These are phyloP conservation scores for Periophthalmodon schlosseri DNA, from an alignment of 2,113 vertebrate species.

Conservation along the genomic window DNA sequence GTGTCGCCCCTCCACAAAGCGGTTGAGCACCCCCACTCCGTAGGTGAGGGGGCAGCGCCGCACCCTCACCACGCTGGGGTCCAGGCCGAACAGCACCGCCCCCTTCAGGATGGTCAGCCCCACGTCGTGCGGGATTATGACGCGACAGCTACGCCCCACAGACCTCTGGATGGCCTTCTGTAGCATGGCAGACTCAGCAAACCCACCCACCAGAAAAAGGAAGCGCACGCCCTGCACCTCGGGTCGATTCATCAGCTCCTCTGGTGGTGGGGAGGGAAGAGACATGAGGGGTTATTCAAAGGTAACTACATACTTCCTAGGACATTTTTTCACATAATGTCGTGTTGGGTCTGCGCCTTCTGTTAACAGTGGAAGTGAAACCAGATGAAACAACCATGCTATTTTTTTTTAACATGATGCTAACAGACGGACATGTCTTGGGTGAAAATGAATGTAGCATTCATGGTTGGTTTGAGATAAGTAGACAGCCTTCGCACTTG, in stretches of 20 bases:
- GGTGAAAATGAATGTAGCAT: not conserved
- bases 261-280: conserved; percentile 57
- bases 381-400: too few relatives aligned
- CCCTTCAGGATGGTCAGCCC: conserved; percentile 95
- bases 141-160: conserved; percentile 81
- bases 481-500: too few relatives aligned
- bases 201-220: conserved; percentile 95
- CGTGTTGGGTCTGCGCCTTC: too few relatives aligned
- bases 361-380: too few relatives aligned
- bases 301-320: too few relatives aligned
- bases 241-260: conserved; percentile 81
- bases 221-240: conserved; percentile 88
- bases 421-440: not conserved
- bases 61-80: conserved; percentile 90
- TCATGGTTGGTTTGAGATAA: too few relatives aligned
- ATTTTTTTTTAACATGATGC: too few relatives aligned
- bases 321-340: not conserved
- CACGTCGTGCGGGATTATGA: conserved; percentile 93
- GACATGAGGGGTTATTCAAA: not conserved
- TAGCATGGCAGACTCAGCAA: conserved; percentile 91
- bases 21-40: conserved; percentile 91
- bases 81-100: conserved; percentile 92
- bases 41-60: conserved; percentile 92
- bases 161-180: conserved; percentile 85
- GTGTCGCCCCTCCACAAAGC: conserved; percentile 89